Percentiles rank a stretch among this genome's conserved stretches.
phyloP scores from a whole-genome alignment of 2,888 invertebrate species.

The Tinea pellionella region DNA sequence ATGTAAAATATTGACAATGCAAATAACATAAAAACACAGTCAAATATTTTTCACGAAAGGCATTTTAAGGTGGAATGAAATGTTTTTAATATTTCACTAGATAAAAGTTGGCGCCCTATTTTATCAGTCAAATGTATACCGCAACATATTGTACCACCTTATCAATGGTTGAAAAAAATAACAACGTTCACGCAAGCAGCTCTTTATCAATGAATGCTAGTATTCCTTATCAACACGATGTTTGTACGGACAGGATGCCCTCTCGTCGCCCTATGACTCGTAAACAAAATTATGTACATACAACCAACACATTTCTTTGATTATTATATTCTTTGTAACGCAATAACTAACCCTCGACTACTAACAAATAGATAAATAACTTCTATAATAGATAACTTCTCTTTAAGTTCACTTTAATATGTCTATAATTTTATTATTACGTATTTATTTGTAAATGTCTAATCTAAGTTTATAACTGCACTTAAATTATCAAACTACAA shows the following conservation, averaged over 20 bases:
- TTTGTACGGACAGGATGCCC: slow-evolving; percentile 19
- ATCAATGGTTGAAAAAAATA: slow-evolving; percentile 31
- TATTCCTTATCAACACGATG: slow-evolving; percentile 34
- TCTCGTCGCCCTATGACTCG: slow-evolving; percentile 18
- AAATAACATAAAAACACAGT: too few species aligned
- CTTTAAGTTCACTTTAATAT: too few species aligned
- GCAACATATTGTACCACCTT: slow-evolving; percentile 21
- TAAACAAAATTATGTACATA: slow-evolving; percentile 11
- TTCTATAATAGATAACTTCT: too few species aligned
- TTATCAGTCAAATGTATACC: slow-evolving; percentile 6
- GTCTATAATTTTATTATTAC: too few species aligned
- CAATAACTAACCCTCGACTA: too few species aligned
- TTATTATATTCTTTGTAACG: too few species aligned
- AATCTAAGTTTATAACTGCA: too few species aligned
- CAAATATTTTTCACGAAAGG: too few species aligned
- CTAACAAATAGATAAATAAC: too few species aligned
- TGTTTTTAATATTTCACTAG: neutral
- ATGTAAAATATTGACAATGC: too few species aligned
- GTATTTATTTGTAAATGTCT: too few species aligned
- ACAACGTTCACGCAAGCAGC: slow-evolving; percentile 47
- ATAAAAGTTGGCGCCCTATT: slow-evolving; percentile 11
- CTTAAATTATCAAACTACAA: too few species aligned
- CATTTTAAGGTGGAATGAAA: slow-evolving; percentile 1
- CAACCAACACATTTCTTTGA: neutral
- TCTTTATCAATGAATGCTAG: slow-evolving; percentile 48